Base-by-base conservation (phyloP, 2,888 invertebrate species). In the Agrotis ipsilon region DNA sequence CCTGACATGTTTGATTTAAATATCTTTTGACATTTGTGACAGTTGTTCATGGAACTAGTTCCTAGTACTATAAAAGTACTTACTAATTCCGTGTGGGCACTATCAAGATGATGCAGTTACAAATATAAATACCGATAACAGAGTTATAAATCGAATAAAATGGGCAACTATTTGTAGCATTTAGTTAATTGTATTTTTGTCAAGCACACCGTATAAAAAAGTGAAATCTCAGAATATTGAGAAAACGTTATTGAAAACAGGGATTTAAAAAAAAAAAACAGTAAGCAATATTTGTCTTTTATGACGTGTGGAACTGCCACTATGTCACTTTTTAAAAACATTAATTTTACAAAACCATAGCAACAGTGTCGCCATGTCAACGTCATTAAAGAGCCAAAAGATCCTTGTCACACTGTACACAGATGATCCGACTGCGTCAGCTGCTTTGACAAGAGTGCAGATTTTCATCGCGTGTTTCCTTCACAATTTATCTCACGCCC, bases 401-500 rank as follows among this genome's bases (percentile, higher is more conserved):
- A 55, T 19, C 32, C 32, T 0, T 55, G 55, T 32, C 32, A 6
- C 52, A 24, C 18, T n/a, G n/a, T 32, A 3, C 27, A 32, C 55
- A 32, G 27, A 32, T 32, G 32, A 32, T 18, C 9, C 46, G 19
- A 32, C 43, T 46, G 21, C 14, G 19, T 66, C 72, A 80, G 24
- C n/a, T 69, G 68, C 63, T 45, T 46, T 58, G 48, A 57, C 65
- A 69, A 49, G 57, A 61, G 45, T 51, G 21, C 51, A 43, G 46
- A 65, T 76, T 67, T 39, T 32, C 24, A 64, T 65, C 57, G 71
- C 77, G 21, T 72, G 68, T 62, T 43, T 16, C 52, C 9, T 57
- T 63, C 58, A 70, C 72, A 70, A 78, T 79, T 75, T 65, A 72
- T 76, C 67, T 71, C 24, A 62, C 76, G 66, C 68, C 67, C 59